phyloP scores from a whole-genome alignment of 2,113 vertebrate species.

The Eolophus roseicapilla region DNA sequence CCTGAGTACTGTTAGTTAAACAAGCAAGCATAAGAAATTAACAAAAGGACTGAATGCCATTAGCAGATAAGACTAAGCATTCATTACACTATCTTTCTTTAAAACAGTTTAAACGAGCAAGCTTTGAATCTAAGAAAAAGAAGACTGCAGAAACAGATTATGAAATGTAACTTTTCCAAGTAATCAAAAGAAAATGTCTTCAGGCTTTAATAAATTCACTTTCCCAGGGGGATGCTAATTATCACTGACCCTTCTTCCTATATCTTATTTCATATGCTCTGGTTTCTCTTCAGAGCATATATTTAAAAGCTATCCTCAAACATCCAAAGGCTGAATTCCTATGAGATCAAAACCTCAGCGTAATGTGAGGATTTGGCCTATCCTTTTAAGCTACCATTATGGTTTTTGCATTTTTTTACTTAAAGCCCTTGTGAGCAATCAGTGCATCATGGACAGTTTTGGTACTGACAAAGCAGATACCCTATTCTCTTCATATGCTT shows the following conservation, averaged over 20 bases:
- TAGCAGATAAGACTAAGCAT: not conserved
- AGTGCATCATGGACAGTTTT: not conserved
- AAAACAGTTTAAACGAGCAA: not conserved
- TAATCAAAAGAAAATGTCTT: not conserved
- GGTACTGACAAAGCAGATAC: not conserved
- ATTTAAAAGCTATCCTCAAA: not conserved
- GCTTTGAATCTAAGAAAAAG: not conserved
- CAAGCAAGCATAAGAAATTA: not conserved
- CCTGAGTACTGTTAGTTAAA: not conserved
- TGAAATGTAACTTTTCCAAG: not conserved
- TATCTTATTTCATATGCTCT: not conserved
- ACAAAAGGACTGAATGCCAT: not conserved
- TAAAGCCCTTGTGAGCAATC: not conserved
- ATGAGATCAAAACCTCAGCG: not conserved
- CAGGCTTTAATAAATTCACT: not conserved
- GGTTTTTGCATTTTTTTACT: not conserved
- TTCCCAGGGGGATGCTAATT: not conserved
- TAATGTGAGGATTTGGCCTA: not conserved
- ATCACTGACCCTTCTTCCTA: not conserved
- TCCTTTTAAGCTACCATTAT: not conserved
- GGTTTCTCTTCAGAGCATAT: not conserved
- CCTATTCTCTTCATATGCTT: not conserved
- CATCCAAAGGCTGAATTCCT: not conserved
- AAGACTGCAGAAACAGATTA: not conserved
- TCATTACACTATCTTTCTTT: not conserved